These are phyloP conservation scores for Tyrophagus putrescentiae DNA, from an alignment of 1,140 invertebrate species.

Conservation along the genomic window DNA sequence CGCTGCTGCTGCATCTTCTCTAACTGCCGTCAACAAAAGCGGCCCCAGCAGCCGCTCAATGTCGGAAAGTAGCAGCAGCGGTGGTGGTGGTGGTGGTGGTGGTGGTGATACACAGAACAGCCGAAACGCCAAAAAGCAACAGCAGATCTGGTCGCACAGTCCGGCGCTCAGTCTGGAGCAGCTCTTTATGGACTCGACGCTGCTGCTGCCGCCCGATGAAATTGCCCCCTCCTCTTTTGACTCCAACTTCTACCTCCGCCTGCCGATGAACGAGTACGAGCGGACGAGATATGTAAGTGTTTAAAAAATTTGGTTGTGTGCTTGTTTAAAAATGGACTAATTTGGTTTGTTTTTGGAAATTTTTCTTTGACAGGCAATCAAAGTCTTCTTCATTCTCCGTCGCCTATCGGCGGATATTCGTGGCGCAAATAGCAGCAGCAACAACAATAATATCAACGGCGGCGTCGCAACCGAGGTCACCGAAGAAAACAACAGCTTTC, in stretches of 20 bases:
- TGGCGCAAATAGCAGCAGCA: constrained; percentile 42
- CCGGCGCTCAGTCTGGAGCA: constrained; percentile 71
- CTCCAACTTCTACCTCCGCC: constrained; percentile 78
- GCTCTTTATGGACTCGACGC: constrained; percentile 87
- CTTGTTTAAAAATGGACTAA: too few relatives aligned
- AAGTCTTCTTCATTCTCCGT: constrained; percentile 82
- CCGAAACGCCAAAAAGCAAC: too few relatives aligned
- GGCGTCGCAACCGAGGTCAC: too few relatives aligned
- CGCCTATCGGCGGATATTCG: constrained; percentile 63
- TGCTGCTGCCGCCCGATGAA: constrained; percentile 85
- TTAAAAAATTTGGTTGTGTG: neutral
- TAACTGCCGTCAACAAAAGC: too few relatives aligned
- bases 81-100: too few relatives aligned
- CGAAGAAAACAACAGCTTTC: too few relatives aligned
- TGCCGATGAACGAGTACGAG: constrained; percentile 93
- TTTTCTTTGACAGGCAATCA: constrained; percentile 49
- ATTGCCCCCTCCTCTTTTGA: constrained; percentile 45
- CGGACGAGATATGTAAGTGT: constrained; percentile 54
- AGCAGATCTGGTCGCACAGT: neutral
- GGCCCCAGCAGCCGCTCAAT: too few relatives aligned
- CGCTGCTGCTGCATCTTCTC: too few relatives aligned
- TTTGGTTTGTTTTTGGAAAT: constrained; percentile 12
- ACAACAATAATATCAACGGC: too few relatives aligned
- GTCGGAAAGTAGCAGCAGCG: too few relatives aligned
- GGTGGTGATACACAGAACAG: too few relatives aligned